Evolutionary conservation across 2,888 invertebrate genomes (phyloP).

Genomic region (Eristalinus sepulchralis): DNA sequence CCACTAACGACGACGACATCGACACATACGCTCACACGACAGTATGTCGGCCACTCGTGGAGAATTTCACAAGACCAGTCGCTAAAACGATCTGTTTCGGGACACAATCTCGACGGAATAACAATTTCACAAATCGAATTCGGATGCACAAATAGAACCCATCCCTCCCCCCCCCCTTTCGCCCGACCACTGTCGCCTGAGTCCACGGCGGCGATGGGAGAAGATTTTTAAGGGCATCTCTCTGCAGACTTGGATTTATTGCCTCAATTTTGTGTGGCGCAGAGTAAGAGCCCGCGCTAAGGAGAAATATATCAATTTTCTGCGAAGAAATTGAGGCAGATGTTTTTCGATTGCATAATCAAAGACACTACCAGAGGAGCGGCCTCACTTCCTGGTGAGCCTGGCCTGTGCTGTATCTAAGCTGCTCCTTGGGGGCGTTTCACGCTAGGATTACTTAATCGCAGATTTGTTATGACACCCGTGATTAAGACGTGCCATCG

Average conservation of each 20-base stretch:
- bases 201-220: background rate
- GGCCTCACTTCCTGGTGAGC: background rate
- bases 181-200: background rate
- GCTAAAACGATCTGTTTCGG: conserved; percentile 48
- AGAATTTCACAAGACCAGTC: conserved; percentile 53
- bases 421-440: background rate
- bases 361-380: background rate
- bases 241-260: conserved; percentile 53
- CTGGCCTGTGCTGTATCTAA: background rate
- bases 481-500: conserved; percentile 2
- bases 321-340: conserved; percentile 56
- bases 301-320: conserved; percentile 52
- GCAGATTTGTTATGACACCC: conserved; percentile 33
- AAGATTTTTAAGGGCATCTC: conserved; percentile 22
- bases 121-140: conserved; percentile 34
- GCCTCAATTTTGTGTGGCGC: conserved; percentile 28
- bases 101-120: conserved; percentile 23
- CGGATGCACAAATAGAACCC: conserved; percentile 37
- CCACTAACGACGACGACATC: background rate
- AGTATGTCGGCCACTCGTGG: conserved; percentile 25
- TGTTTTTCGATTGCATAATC: conserved; percentile 57
- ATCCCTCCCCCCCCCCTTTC: background rate
- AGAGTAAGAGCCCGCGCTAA: background rate
- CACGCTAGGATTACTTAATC: conserved; percentile 36
- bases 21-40: background rate